These are phyloP conservation scores for Erpobdella octoculata DNA, from an alignment of 2,888 invertebrate species.

Conservation along the genomic window DNA sequence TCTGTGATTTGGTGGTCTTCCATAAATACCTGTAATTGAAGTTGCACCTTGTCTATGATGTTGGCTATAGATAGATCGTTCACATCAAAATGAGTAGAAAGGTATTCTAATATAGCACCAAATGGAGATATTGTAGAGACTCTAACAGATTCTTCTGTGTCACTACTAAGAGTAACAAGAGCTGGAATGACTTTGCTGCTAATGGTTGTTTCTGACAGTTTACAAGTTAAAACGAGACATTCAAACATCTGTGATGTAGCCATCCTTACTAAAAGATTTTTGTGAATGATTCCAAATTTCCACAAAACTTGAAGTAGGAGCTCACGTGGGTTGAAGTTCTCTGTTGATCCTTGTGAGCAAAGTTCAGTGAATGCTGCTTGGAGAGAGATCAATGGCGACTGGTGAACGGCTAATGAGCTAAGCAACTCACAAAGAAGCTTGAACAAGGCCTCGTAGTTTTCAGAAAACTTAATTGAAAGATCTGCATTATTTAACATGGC, in stretches of 20 bases:
- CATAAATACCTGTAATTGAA: conserved; percentile 52
- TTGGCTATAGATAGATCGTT: conserved; percentile 39
- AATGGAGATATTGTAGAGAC: conserved; percentile 62
- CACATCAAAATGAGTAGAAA: conserved; percentile 45
- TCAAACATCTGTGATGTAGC: conserved; percentile 61
- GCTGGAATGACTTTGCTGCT: conserved; percentile 62
- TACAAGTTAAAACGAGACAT: conserved; percentile 54
- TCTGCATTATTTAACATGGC: neutral
- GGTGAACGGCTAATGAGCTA: conserved; percentile 56
- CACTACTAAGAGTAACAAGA: conserved; percentile 64
- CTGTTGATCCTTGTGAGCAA: conserved; percentile 43
- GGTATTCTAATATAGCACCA: conserved; percentile 57
- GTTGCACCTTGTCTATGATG: conserved; percentile 52
- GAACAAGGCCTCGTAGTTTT: conserved; percentile 36
- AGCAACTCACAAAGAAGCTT: conserved; percentile 49
- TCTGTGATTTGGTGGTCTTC: conserved; percentile 52
- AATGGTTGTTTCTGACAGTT: conserved; percentile 58
- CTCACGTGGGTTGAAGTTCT: conserved; percentile 58
- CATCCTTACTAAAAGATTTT: conserved; percentile 59
- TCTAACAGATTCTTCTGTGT: conserved; percentile 62
- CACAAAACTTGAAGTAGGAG: conserved; percentile 59
- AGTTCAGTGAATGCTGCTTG: conserved; percentile 47
- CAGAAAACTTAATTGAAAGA: neutral
- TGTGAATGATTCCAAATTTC: conserved; percentile 62
- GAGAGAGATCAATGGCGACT: conserved; percentile 54